Percentiles rank a stretch among this genome's conserved stretches.
phyloP scores from a whole-genome alignment of 30 jellyfish, hydroid and myxozoan genomes.

The Pseudorhiza aurosa region DNA sequence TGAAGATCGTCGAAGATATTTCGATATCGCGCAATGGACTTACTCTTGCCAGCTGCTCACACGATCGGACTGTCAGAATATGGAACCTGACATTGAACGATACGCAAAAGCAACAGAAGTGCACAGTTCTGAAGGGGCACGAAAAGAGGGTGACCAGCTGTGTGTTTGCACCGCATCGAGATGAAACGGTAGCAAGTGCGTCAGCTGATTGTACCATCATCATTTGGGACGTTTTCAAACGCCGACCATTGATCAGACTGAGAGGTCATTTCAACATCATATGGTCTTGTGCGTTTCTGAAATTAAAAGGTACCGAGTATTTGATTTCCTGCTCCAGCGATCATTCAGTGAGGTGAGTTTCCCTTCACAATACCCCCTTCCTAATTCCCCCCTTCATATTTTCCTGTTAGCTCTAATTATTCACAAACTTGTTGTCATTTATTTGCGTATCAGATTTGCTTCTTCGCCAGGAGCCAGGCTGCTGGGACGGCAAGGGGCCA shows the following conservation, averaged over 20 bases:
- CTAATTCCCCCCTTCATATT: too few relatives aligned
- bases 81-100: conserved; percentile 16
- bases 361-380: too few relatives aligned
- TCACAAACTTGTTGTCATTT: too few relatives aligned
- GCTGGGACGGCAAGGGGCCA: too few relatives aligned
- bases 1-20: conserved; percentile 25
- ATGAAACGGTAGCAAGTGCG: conserved; percentile 38
- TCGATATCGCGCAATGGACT: conserved; percentile 30
- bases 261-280: conserved; percentile 45
- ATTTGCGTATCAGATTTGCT: too few relatives aligned
- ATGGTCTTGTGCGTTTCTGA: conserved; percentile 56
- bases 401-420: too few relatives aligned
- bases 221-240: conserved; percentile 15
- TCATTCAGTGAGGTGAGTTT: conserved; percentile 38
- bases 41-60: conserved; percentile 38
- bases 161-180: conserved; percentile 38
- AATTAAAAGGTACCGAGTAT: not conserved
- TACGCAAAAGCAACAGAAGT: not conserved
- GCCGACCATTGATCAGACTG: not conserved
- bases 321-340: conserved; percentile 63
- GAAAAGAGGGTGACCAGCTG: conserved; percentile 35
- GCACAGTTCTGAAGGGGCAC: conserved; percentile 38
- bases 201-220: conserved; percentile 51
- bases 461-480: too few relatives aligned
- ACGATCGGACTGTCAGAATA: conserved; percentile 38